A percentile compares a stretch with the other conserved stretches of the same genome.
Conservation (phyloP, 92 coral and sea anemone species). For the Heteractis magnifica region DNA sequence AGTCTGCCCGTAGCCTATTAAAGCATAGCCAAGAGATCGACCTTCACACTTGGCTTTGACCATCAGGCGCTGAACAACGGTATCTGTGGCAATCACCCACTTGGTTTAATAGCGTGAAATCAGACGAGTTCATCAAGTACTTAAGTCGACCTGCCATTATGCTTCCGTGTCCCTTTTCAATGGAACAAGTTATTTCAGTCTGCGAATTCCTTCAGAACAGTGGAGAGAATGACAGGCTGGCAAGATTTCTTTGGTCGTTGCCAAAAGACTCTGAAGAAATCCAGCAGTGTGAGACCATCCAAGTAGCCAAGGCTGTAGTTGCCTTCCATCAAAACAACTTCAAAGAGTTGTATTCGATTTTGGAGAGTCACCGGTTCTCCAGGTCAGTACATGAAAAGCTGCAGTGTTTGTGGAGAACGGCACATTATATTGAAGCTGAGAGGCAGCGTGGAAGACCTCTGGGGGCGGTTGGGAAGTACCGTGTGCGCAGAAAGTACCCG, state of each 20-base stretch:
- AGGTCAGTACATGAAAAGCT: constrained; percentile 79
- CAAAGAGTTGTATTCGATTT: constrained; percentile 79
- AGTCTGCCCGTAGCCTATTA: constrained; percentile 6
- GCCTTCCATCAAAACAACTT: constrained; percentile 79
- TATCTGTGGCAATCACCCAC: constrained; percentile 13
- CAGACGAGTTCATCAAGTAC: constrained; percentile 18
- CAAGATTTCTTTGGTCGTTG: constrained; percentile 94
- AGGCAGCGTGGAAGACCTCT: constrained; percentile 80
- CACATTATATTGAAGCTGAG: constrained; percentile 92
- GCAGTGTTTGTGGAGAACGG: constrained; percentile 89
- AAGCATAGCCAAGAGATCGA: constrained; percentile 7
- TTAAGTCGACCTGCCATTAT: constrained; percentile 31
- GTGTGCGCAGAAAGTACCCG: constrained; percentile 90
- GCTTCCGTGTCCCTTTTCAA: constrained; percentile 89
- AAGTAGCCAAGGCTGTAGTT: constrained; percentile 88
- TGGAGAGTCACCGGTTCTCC: constrained; percentile 71
- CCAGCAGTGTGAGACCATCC: constrained; percentile 74
- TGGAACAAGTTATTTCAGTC: constrained; percentile 79
- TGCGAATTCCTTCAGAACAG: constrained; percentile 86
- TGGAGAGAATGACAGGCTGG: constrained; percentile 85
- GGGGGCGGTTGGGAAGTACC: constrained; percentile 95
- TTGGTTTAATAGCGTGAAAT: constrained; percentile 1
- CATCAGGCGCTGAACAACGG: constrained; percentile 19
- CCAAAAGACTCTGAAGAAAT: constrained; percentile 77
- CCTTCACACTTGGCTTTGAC: constrained; percentile 18